Conservation (phyloP, 2,797 vertebrate species). For the Lagorchestes hirsutus region DNA sequence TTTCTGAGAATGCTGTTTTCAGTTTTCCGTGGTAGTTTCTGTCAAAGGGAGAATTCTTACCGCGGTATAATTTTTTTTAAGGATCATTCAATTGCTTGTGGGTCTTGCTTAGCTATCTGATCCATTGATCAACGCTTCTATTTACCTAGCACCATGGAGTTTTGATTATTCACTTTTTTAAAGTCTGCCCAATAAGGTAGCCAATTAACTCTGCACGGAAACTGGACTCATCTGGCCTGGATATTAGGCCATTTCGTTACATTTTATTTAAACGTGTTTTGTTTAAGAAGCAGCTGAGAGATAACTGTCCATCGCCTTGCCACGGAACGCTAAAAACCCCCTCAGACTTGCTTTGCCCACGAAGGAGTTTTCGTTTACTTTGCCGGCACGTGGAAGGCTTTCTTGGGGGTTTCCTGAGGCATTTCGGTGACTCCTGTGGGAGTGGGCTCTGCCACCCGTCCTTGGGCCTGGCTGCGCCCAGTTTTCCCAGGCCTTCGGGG, state of each 20-base stretch:
- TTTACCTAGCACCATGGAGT: not conserved
- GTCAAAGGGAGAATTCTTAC: not conserved
- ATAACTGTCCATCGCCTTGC: not conserved
- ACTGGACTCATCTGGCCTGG: not conserved
- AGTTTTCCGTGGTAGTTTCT: not conserved
- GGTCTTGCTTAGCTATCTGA: not conserved
- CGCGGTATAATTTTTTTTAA: not conserved
- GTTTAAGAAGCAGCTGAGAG: not conserved
- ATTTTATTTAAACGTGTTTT: not conserved
- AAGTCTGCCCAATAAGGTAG: not conserved
- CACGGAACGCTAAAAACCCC: not conserved
- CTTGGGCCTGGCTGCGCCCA: too few relatives aligned
- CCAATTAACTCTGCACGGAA: not conserved
- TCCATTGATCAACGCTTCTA: not conserved
- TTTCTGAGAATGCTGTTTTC: not conserved
- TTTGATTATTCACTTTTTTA: not conserved
- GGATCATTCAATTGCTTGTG: not conserved
- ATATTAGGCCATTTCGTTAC: not conserved
- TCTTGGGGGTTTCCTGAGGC: not conserved
- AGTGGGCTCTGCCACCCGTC: not conserved
- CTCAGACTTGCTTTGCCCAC: not conserved
- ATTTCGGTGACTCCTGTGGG: not conserved
- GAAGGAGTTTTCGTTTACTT: not conserved
- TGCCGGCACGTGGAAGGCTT: not conserved
- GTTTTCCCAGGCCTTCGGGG: too few relatives aligned